phyloP scores from a whole-genome alignment of 2,888 invertebrate genomes.

The Caenorhabditis sp. region DNA sequence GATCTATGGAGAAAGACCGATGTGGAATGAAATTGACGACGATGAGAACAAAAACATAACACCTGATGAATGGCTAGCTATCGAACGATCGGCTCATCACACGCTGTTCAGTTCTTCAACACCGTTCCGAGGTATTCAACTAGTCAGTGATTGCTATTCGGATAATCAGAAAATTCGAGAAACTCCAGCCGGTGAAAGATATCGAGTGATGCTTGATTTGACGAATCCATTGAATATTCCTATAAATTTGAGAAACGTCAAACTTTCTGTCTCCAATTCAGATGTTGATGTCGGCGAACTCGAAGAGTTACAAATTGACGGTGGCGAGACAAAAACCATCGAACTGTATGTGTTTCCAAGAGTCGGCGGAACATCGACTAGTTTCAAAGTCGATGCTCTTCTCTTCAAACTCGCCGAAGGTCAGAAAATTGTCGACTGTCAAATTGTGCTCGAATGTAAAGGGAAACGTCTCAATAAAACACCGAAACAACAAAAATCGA shows the following conservation, averaged over 20 bases:
- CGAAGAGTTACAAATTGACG: conserved; percentile 11
- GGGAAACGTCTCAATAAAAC: conserved; percentile 55
- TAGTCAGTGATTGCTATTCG: conserved; percentile 50
- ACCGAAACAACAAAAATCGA: conserved; percentile 47
- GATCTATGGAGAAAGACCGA: conserved; percentile 53
- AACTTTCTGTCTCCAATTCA: conserved; percentile 33
- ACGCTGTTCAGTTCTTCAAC: conserved; percentile 43
- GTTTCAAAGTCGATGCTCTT: conserved; percentile 23
- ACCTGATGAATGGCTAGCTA: conserved; percentile 43
- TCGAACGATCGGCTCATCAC: conserved; percentile 57
- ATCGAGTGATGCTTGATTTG: conserved; percentile 50
- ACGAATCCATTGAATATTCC: conserved; percentile 55
- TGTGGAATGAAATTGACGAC: conserved; percentile 33
- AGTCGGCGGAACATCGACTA: conserved; percentile 12
- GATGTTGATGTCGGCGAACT: conserved; percentile 20
- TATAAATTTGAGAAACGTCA: conserved; percentile 43
- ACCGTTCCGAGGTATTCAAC: conserved; percentile 43
- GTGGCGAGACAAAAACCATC: conserved; percentile 21
- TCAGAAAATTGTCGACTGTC: conserved; percentile 14
- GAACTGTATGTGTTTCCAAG: conserved; percentile 38
- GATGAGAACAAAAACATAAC: conserved; percentile 25
- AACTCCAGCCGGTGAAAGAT: conserved; percentile 59
- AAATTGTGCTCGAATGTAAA: conserved; percentile 33
- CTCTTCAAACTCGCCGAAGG: conserved; percentile 15
- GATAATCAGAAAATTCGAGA: conserved; percentile 52